These are phyloP conservation scores for Lochmaea crataegi DNA, from an alignment of 2,888 invertebrate species.

Conservation along the genomic window DNA sequence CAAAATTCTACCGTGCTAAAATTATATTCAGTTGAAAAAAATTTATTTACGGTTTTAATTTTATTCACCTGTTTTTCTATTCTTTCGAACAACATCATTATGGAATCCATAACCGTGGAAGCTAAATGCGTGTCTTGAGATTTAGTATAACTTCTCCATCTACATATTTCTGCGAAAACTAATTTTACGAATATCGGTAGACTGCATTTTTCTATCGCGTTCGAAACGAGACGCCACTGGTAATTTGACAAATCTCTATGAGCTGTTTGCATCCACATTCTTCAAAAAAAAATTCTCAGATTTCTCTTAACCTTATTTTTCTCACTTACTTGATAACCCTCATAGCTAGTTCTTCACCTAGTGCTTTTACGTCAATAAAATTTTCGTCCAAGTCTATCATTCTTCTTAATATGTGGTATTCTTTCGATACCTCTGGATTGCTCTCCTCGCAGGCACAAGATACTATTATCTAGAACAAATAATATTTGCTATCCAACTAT, in stretches of 20 bases:
- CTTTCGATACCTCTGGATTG: slow-evolving; percentile 87
- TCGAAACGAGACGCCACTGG: slow-evolving; percentile 94
- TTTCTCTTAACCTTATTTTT: background rate
- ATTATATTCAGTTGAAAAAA: background rate
- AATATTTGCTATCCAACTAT: background rate
- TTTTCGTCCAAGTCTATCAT: slow-evolving; percentile 92
- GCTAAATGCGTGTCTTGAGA: slow-evolving; percentile 93
- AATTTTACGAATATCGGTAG: slow-evolving; percentile 97
- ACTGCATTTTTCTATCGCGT: slow-evolving; percentile 92
- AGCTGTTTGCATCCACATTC: slow-evolving; percentile 93
- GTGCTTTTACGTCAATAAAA: slow-evolving; percentile 88
- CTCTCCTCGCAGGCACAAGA: slow-evolving; percentile 90
- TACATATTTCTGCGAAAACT: slow-evolving; percentile 96
- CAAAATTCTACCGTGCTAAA: slow-evolving; percentile 85
- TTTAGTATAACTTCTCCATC: slow-evolving; percentile 97
- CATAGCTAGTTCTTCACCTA: slow-evolving; percentile 94
- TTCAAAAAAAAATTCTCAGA: slow-evolving; percentile 58
- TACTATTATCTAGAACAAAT: slow-evolving; percentile 78
- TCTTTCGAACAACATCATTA: slow-evolving; percentile 95
- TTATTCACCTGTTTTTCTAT: slow-evolving; percentile 88
- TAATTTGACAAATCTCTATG: slow-evolving; percentile 90
- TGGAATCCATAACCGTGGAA: slow-evolving; percentile 95
- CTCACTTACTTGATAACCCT: slow-evolving; percentile 81
- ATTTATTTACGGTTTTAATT: background rate
- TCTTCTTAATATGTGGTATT: slow-evolving; percentile 84